Percentiles rank a stretch among this genome's conserved stretches.
Evolutionary conservation across 1,140 invertebrate genomes (phyloP).

Genomic region (Drosophila nasuta): DNA sequence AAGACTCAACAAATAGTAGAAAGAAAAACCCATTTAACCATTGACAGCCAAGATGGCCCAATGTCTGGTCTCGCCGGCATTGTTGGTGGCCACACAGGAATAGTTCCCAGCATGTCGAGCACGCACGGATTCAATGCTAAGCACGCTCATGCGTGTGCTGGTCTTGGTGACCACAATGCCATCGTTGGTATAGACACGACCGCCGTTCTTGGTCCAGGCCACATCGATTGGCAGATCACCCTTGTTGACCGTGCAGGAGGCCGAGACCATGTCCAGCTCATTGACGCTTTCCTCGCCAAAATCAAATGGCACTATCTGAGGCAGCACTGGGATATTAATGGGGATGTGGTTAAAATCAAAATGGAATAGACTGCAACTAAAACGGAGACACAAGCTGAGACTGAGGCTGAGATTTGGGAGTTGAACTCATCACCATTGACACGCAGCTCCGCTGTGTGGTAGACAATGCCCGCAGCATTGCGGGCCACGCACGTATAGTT

Average conservation of each 20-base stretch:
- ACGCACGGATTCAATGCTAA: conserved; percentile 88
- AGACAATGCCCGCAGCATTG: conserved; percentile 90
- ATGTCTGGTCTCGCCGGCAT: conserved; percentile 89
- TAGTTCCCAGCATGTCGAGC: conserved; percentile 89
- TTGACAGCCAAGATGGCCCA: conserved; percentile 86
- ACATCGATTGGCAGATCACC: conserved; percentile 93
- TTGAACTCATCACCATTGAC: conserved; percentile 87
- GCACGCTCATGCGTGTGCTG: conserved; percentile 88
- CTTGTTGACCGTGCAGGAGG: conserved; percentile 93
- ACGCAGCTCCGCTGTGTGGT: conserved; percentile 89
- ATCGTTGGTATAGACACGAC: conserved; percentile 80
- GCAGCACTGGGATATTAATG: conserved; percentile 86
- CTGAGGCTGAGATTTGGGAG: conserved; percentile 1
- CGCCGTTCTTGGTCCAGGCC: conserved; percentile 87
- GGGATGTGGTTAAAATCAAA: conserved; percentile 29
- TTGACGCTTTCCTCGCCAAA: conserved; percentile 90
- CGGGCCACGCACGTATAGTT: conserved; percentile 90
- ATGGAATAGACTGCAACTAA: conserved; percentile 30
- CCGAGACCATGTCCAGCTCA: conserved; percentile 89
- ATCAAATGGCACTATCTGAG: conserved; percentile 89
- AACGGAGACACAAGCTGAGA: neutral
- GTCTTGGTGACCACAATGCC: conserved; percentile 87
- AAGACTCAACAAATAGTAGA: neutral
- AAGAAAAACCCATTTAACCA: conserved; percentile 38
- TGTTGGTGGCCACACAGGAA: conserved; percentile 91